phyloP scores from a whole-genome alignment of 1,140 invertebrate genomes.

The Anthonomus grandis region DNA sequence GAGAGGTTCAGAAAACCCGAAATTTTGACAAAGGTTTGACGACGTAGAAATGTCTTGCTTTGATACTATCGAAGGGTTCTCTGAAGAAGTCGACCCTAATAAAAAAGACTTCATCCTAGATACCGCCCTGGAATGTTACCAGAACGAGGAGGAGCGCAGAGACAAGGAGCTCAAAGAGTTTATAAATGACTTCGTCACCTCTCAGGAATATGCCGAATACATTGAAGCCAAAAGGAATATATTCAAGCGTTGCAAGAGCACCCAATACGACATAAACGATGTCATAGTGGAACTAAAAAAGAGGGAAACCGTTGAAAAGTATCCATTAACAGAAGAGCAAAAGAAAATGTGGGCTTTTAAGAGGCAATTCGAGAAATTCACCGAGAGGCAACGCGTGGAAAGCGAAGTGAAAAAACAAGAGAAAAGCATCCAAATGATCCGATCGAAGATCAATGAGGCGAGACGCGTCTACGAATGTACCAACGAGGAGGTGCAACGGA shows the following conservation, averaged over 20 bases:
- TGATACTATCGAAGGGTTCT: not conserved
- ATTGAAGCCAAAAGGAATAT: slow-evolving; percentile 19
- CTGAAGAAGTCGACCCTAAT: not conserved
- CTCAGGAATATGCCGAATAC: slow-evolving; percentile 26
- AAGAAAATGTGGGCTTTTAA: slow-evolving; percentile 27
- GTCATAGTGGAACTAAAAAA: slow-evolving; percentile 3
- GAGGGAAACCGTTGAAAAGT: slow-evolving; percentile 10
- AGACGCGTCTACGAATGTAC: slow-evolving; percentile 12
- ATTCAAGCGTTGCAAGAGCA: slow-evolving; percentile 4
- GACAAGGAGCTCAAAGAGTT: slow-evolving; percentile 18
- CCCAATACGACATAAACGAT: slow-evolving; percentile 23
- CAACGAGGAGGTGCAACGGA: not conserved
- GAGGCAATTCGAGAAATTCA: slow-evolving; percentile 25
- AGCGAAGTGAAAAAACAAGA: slow-evolving; percentile 15
- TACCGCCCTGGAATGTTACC: slow-evolving; percentile 10
- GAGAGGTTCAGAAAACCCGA: too few relatives aligned
- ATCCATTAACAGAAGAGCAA: slow-evolving; percentile 16
- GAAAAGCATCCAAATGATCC: slow-evolving; percentile 17
- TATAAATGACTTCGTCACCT: slow-evolving; percentile 30
- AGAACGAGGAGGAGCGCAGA: slow-evolving; percentile 7
- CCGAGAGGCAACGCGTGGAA: slow-evolving; percentile 4
- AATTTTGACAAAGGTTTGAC: slow-evolving; percentile 1
- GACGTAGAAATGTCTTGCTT: not conserved
- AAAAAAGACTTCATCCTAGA: slow-evolving; percentile 13
- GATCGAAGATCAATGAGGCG: slow-evolving; percentile 18